Conservation (phyloP, 2,888 invertebrate genomes). For the Alloplasta piceator region DNA sequence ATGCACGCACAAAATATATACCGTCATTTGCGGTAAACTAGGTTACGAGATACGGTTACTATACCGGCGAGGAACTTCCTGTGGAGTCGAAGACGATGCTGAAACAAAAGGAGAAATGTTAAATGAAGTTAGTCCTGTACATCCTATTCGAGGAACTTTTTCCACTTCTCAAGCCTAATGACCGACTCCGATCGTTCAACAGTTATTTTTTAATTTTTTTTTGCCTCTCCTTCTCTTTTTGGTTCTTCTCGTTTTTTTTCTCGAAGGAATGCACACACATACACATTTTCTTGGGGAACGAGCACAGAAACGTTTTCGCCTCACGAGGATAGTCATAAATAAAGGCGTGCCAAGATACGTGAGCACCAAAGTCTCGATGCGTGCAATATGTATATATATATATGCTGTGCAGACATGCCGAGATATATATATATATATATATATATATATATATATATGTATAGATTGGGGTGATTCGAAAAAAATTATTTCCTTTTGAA, state of each 20-base stretch:
- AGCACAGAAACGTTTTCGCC: constrained; percentile 18
- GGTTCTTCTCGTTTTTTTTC: constrained; percentile 10
- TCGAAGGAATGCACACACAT: constrained; percentile 54
- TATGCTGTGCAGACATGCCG: constrained; percentile 2
- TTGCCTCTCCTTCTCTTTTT: background rate
- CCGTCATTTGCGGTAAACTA: too few relatives aligned
- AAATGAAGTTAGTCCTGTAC: constrained; percentile 14
- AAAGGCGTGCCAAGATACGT: constrained; percentile 62
- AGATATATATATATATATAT: background rate
- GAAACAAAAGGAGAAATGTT: constrained; percentile 18
- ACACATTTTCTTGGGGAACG: constrained; percentile 35
- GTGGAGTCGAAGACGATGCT: too few relatives aligned
- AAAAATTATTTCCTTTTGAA: too few relatives aligned
- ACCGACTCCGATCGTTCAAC: constrained; percentile 50
- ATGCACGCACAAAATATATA: too few relatives aligned
- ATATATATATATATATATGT: background rate
- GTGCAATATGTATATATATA: constrained; percentile 30
- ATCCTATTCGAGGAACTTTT: background rate
- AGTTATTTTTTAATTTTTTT: constrained; percentile 4
- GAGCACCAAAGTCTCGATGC: constrained; percentile 34
- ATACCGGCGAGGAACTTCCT: background rate
- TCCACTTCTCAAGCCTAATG: constrained; percentile 34
- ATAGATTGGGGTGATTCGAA: too few relatives aligned
- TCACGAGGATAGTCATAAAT: constrained; percentile 55
- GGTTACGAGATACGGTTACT: too few relatives aligned